A percentile compares a stretch with the other conserved stretches of the same genome.
phyloP scores from a whole-genome alignment of 2,797 vertebrate species.

The Sardinella longiceps region DNA sequence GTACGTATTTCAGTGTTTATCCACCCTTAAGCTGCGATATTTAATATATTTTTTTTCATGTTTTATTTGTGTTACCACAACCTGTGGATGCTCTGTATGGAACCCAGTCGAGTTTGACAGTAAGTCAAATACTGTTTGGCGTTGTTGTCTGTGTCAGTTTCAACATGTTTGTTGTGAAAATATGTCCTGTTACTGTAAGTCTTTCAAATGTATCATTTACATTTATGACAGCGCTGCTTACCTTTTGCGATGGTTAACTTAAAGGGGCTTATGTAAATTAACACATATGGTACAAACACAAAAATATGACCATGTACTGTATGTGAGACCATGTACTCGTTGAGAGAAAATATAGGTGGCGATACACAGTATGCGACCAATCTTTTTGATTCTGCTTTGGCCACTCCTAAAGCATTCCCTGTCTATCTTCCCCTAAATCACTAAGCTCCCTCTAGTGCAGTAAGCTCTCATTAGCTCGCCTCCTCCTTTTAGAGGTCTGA shows the following conservation, averaged over 20 bases:
- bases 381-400: neutral
- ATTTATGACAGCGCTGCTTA: neutral
- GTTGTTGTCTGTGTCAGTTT: constrained; percentile 5
- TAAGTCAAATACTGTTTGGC: constrained; percentile 58
- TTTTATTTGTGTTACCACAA: constrained; percentile 48
- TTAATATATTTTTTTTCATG: constrained; percentile 21
- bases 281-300: neutral
- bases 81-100: constrained; percentile 48
- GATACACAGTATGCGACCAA: too few relatives aligned
- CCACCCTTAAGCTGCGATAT: neutral
- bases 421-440: constrained; percentile 22
- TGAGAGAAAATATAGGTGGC: too few relatives aligned
- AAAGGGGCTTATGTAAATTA: neutral
- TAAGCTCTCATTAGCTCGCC: constrained; percentile 26
- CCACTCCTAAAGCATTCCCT: neutral
- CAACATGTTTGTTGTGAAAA: neutral
- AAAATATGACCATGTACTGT: neutral
- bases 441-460: constrained; percentile 61
- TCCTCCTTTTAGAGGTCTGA: constrained; percentile 2
- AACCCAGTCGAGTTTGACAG: constrained; percentile 65
- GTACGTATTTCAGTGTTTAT: neutral
- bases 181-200: neutral
- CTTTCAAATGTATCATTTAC: neutral
- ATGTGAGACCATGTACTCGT: too few relatives aligned
- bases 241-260: neutral